Conservation (phyloP, 1,140 invertebrate genomes). For the Drosophila baimaii region DNA sequence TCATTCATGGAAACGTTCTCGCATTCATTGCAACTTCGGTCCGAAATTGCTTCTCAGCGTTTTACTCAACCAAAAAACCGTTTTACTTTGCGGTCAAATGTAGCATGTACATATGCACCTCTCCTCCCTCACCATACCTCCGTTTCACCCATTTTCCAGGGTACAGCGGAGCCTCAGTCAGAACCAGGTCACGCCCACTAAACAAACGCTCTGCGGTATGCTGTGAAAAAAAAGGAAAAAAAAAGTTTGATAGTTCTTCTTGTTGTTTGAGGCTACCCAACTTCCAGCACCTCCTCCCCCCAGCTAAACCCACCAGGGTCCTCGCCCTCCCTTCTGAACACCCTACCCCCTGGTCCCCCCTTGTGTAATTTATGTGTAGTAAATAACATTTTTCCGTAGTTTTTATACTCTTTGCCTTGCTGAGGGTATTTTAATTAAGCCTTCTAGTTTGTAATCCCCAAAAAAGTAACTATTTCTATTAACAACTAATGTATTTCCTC, state of each 20-base stretch:
- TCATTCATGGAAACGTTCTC: constrained; percentile 58
- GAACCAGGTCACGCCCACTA: constrained; percentile 57
- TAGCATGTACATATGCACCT: constrained; percentile 72
- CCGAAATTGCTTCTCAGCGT: constrained; percentile 69
- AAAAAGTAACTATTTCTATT: background rate
- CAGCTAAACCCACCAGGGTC: background rate
- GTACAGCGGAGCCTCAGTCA: background rate
- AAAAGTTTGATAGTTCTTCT: constrained; percentile 67
- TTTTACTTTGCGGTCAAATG: constrained; percentile 80
- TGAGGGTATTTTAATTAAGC: background rate
- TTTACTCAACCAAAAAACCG: constrained; percentile 67
- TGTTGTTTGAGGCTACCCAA: constrained; percentile 48
- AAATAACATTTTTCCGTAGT: constrained; percentile 71
- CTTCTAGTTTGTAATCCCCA: background rate
- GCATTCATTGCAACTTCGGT: constrained; percentile 73
- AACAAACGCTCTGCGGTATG: constrained; percentile 66
- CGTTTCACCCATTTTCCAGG: constrained; percentile 18
- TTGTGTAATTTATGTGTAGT: constrained; percentile 72
- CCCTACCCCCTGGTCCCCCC: background rate
- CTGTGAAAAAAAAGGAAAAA: constrained; percentile 57
- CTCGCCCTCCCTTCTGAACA: background rate
- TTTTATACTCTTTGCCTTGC: constrained; percentile 6
- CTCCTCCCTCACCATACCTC: background rate
- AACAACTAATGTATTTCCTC: background rate
- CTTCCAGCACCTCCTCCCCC: constrained; percentile 32